Evolutionary conservation across 2,113 vertebrate genomes (phyloP).

Genomic region (Chiloscyllium plagiosum): DNA sequence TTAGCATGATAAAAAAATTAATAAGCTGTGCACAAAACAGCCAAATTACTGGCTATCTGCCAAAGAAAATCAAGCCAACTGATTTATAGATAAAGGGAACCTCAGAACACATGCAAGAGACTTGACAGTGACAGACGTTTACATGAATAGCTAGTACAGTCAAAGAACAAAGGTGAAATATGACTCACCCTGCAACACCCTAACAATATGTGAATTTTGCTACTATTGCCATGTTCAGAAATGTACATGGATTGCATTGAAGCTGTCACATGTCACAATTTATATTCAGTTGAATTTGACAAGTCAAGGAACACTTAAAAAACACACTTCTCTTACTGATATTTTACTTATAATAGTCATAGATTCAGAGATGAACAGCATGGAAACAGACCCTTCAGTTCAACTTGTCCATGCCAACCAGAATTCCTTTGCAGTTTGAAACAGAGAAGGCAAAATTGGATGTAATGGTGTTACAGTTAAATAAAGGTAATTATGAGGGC

Average conservation of each 20-base stretch:
- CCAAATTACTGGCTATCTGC: not conserved
- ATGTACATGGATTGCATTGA: not conserved
- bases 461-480: no score
- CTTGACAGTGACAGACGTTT: not conserved
- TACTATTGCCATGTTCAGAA: not conserved
- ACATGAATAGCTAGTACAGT: no score
- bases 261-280: not conserved
- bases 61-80: not conserved
- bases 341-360: not conserved
- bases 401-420: no score
- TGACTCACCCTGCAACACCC: no score
- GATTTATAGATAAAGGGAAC: not conserved
- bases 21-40: constrained; percentile 31
- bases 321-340: not conserved
- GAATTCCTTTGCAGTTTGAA: no score
- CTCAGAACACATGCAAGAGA: not conserved
- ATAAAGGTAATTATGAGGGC: no score
- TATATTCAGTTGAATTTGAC: not conserved
- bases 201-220: not conserved
- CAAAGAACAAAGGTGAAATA: not conserved
- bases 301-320: not conserved
- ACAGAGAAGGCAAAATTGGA: no score
- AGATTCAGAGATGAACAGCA: no score
- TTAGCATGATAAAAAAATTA: constrained; percentile 28
- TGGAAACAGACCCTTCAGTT: no score